phyloP scores from a whole-genome alignment of 2,113 vertebrate species.

The Oryzias celebensis region DNA sequence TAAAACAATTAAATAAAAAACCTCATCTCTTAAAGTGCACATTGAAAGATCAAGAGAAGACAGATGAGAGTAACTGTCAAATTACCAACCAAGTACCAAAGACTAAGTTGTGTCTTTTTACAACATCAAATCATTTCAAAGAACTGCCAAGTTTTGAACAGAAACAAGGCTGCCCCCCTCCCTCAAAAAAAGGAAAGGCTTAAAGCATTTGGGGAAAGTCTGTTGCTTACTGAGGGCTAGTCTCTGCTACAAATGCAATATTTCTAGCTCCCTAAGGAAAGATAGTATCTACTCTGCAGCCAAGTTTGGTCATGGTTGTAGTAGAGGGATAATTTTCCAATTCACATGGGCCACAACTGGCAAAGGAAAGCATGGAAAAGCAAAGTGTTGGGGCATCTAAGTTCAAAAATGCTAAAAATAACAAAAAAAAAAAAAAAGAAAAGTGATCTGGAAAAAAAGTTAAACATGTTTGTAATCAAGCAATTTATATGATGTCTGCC shows the following conservation, averaged over 20 bases:
- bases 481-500: conserved; percentile 31
- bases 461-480: conserved; percentile 43
- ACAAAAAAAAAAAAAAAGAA: too few species aligned
- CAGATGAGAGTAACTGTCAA: neutral
- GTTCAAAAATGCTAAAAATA: conserved; percentile 41
- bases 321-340: conserved; percentile 78
- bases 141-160: conserved; percentile 7
- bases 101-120: conserved; percentile 3
- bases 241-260: conserved; percentile 75
- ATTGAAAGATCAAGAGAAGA: neutral
- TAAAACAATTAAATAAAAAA: neutral
- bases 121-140: neutral
- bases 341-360: conserved; percentile 83
- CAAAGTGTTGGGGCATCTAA: conserved; percentile 18
- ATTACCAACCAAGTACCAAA: neutral
- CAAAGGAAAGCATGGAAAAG: conserved; percentile 79
- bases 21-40: neutral
- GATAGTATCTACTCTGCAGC: conserved; percentile 73
- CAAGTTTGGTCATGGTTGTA: conserved; percentile 90
- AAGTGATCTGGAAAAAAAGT: conserved; percentile 56
- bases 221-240: conserved; percentile 34
- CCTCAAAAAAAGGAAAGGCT: conserved; percentile 24
- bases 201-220: conserved; percentile 26
- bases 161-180: conserved; percentile 6
- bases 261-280: conserved; percentile 77